These are phyloP conservation scores for Chelonoidis abingdonii DNA, from an alignment of 2,113 vertebrate species.

Conservation along the genomic window DNA sequence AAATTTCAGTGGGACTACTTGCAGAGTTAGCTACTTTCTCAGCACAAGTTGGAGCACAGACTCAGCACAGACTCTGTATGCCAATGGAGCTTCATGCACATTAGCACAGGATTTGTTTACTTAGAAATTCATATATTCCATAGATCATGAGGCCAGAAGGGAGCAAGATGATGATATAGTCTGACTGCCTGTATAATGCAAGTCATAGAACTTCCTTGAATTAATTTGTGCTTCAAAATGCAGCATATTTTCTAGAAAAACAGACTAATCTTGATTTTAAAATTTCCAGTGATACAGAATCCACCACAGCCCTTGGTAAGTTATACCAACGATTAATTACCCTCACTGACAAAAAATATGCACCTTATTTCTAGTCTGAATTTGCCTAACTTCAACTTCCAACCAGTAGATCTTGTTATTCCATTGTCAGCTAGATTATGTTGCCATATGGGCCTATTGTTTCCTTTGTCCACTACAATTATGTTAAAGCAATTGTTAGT, in stretches of 20 bases:
- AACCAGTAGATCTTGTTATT: neutral
- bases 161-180: too few species aligned
- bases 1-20: neutral
- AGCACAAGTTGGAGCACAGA: neutral
- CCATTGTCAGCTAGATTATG: neutral
- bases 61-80: fast-evolving
- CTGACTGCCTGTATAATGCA: neutral
- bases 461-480: neutral
- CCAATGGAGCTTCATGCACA: neutral
- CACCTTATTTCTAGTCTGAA: neutral
- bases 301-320: neutral
- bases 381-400: neutral
- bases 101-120: fast-evolving
- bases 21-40: neutral
- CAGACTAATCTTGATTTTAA: neutral
- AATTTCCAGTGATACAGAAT: neutral
- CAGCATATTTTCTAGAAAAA: too few species aligned
- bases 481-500: neutral
- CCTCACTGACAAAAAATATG: neutral
- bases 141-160: neutral
- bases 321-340: neutral
- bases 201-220: neutral
- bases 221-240: neutral
- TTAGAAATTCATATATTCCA: neutral
- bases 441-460: neutral